phyloP scores from a whole-genome alignment of 2,113 vertebrate genomes.

The Dicentrarchus labrax region DNA sequence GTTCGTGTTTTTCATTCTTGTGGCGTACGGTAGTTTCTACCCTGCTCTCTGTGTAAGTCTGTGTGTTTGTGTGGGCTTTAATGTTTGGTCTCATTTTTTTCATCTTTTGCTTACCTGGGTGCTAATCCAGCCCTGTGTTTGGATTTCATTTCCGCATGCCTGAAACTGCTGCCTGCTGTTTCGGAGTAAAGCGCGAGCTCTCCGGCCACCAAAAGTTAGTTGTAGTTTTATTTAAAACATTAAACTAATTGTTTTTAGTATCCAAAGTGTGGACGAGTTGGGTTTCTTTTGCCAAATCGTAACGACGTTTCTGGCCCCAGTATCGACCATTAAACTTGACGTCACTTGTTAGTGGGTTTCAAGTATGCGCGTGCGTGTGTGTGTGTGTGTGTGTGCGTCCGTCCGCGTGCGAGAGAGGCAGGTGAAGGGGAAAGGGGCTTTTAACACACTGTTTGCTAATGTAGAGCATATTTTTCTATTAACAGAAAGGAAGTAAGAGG shows the following conservation, averaged over 20 bases:
- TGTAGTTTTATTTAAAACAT: background rate
- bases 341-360: constrained; percentile 39
- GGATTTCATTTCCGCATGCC: constrained; percentile 76
- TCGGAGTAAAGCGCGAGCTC: constrained; percentile 14
- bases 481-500: background rate
- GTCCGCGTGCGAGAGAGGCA: constrained; percentile 24
- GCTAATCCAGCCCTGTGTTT: constrained; percentile 3
- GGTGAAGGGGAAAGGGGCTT: constrained; percentile 13
- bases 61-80: fast-evolving
- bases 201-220: constrained; percentile 24
- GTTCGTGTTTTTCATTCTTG: background rate
- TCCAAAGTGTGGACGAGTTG: too few relatives aligned
- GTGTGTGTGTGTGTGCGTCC: background rate
- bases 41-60: background rate
- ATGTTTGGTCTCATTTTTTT: background rate
- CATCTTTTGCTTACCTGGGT: background rate
- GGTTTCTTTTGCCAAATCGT: background rate
- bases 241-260: background rate
- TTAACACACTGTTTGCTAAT: fast-evolving
- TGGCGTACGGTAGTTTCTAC: fast-evolving
- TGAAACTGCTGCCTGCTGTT: constrained; percentile 30
- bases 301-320: background rate
- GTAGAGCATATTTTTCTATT: background rate
- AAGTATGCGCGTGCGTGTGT: background rate
- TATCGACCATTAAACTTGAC: constrained; percentile 47